Evolutionary conservation across 2,113 vertebrate genomes (phyloP).

Genomic region (Carlito syrichta): DNA sequence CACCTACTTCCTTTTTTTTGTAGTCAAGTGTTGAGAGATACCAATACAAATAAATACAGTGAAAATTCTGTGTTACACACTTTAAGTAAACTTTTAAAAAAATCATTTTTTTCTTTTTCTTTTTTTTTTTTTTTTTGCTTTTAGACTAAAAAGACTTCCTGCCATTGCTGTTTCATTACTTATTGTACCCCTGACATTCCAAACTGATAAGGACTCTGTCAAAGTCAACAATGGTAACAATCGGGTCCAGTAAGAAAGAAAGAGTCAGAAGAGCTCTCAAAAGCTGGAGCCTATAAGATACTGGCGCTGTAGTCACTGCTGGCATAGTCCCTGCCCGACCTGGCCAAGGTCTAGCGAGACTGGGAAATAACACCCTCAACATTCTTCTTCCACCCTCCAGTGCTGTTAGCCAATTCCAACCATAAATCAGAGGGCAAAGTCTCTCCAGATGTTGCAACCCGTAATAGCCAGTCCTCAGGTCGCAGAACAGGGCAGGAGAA

Average conservation of each 20-base stretch:
- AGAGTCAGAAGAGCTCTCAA: background rate
- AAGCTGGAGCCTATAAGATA: background rate
- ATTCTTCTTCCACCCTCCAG: background rate
- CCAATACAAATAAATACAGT: background rate
- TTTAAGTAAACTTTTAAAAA: background rate
- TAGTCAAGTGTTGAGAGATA: background rate
- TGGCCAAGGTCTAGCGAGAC: background rate
- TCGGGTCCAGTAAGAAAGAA: background rate
- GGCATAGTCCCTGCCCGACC: background rate
- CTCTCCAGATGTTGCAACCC: background rate
- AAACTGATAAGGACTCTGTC: background rate
- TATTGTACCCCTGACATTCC: background rate
- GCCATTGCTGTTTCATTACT: background rate
- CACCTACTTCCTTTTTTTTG: background rate
- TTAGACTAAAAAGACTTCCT: background rate
- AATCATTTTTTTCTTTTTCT: background rate
- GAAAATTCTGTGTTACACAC: background rate
- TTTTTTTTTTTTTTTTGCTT: background rate
- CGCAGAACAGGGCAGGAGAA: background rate
- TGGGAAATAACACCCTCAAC: background rate
- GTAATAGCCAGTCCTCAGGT: background rate
- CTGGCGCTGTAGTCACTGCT: background rate
- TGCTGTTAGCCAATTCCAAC: background rate
- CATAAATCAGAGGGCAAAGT: background rate
- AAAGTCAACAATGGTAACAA: background rate